phyloP scores from a whole-genome alignment of 2,888 invertebrate species.

The Osmoderma eremita region DNA sequence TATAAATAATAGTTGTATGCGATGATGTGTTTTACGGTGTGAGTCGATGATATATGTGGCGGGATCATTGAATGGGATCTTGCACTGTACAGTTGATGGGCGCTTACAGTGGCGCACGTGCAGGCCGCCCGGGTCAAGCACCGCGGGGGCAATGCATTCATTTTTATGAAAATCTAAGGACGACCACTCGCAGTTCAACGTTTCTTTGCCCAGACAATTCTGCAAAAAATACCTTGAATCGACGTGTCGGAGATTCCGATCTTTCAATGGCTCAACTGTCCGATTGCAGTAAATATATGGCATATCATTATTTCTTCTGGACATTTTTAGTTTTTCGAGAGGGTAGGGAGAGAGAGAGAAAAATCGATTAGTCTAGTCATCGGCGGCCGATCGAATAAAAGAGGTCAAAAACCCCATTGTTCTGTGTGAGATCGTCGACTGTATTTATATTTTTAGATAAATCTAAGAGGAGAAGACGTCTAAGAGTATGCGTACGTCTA shows the following conservation, averaged over 20 bases:
- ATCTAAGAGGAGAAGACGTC: slow-evolving; percentile 28
- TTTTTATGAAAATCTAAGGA: slow-evolving; percentile 69
- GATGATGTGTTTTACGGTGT: slow-evolving; percentile 18
- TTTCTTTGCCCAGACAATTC: slow-evolving; percentile 49
- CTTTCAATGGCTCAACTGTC: slow-evolving; percentile 44
- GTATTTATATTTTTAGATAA: slow-evolving; percentile 37
- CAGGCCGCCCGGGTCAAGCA: slow-evolving; percentile 55
- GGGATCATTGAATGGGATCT: slow-evolving; percentile 48
- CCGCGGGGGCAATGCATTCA: slow-evolving; percentile 65
- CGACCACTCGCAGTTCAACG: slow-evolving; percentile 63
- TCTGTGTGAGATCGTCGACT: slow-evolving; percentile 30
- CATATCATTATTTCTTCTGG: slow-evolving; percentile 40
- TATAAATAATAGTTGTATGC: slow-evolving; percentile 19
- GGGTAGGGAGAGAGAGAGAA: slow-evolving; percentile 8
- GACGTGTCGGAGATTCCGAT: slow-evolving; percentile 48
- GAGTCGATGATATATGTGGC: slow-evolving; percentile 29
- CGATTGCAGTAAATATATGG: slow-evolving; percentile 42
- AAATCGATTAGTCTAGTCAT: slow-evolving; percentile 28
- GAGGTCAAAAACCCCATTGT: slow-evolving; percentile 34
- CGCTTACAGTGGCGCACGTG: slow-evolving; percentile 50
- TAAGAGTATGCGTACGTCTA: slow-evolving; percentile 16
- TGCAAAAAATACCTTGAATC: slow-evolving; percentile 46
- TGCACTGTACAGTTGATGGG: slow-evolving; percentile 47
- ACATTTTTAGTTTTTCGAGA: slow-evolving; percentile 14
- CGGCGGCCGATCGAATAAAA: slow-evolving; percentile 29